These are phyloP conservation scores for Stenodera caucasica DNA, from an alignment of 2,888 invertebrate species.

Conservation along the genomic window DNA sequence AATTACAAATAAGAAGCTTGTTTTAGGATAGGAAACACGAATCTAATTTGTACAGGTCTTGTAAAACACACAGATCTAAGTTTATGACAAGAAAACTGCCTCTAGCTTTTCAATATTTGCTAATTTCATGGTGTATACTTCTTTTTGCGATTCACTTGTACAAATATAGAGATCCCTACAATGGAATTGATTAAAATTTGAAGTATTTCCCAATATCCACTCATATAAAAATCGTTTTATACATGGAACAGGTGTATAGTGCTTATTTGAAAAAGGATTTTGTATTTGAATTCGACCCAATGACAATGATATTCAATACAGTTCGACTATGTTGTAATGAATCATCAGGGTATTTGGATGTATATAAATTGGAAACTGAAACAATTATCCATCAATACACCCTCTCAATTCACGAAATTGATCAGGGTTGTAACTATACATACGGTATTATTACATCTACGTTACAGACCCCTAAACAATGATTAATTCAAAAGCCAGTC, in stretches of 20 bases:
- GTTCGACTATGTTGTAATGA: background rate
- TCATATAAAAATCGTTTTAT: background rate
- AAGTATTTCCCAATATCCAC: background rate
- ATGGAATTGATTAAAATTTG: background rate
- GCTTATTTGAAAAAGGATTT: background rate
- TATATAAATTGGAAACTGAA: slow-evolving; percentile 11
- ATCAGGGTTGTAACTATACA: background rate
- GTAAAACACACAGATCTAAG: no score
- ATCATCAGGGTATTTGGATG: slow-evolving; percentile 2
- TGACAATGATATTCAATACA: background rate
- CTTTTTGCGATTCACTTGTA: no score
- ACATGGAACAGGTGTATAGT: background rate
- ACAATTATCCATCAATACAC: slow-evolving; percentile 8
- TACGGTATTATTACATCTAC: background rate
- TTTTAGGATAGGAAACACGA: background rate
- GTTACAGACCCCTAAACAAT: no score
- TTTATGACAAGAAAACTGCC: no score
- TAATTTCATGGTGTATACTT: no score
- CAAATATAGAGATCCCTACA: no score
- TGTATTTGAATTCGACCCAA: background rate
- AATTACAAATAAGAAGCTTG: background rate
- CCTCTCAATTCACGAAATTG: background rate
- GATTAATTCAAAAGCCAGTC: background rate
- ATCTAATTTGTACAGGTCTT: no score
- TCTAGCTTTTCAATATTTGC: background rate